Base-by-base conservation (phyloP, 2,888 invertebrate genomes). In the Vandiemenella viatica region DNA sequence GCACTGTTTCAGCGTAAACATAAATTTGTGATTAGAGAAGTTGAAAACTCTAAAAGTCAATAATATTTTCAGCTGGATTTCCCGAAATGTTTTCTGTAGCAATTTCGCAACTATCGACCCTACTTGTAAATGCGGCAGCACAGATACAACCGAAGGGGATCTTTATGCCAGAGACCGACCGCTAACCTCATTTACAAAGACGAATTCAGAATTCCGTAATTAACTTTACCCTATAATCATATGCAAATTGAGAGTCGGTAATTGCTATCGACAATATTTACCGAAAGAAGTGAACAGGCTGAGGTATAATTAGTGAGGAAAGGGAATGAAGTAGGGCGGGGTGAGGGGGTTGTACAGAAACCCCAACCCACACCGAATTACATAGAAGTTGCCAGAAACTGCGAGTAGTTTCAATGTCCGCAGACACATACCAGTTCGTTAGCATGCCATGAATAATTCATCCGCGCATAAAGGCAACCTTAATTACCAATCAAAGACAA, bases 401-500 rank as follows among this genome's bases (percentile, higher is more conserved):
- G n/a, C n/a, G n/a, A n/a, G n/a, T 32, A 32, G 32, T 32, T 32
- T n/a, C 32, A 13, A n/a, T 32, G 32, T n/a, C 32, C 13, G 13
- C 19, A 23, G 20, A 32, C n/a, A 32, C 32, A 32, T 32, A 32
- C 32, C 32, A 32, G 32, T 23, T 50, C 50, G 48, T 50, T 50
- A 50, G 46, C 51, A 51, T 51, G 40, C 23, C 17, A 49, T 51
- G 51, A 49, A 51, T 51, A 23, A 51, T 51, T 51, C 51, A 48
- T 46, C 40, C 26, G 17, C 37, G 40, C 47, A 47, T 50, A 47
- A 50, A 50, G 50, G 46, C 38, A 43, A 40, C 38, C 43, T 50
- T 50, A 50, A 50, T 50, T 50, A 50, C 50, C 50, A 50, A 50
- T 50, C 50, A 50, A 50, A 50, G 42, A n/a, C 45, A 20, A n/a